Base-by-base conservation (phyloP, 2,797 vertebrate genomes). In the Acrossocheilus fasciatus region DNA sequence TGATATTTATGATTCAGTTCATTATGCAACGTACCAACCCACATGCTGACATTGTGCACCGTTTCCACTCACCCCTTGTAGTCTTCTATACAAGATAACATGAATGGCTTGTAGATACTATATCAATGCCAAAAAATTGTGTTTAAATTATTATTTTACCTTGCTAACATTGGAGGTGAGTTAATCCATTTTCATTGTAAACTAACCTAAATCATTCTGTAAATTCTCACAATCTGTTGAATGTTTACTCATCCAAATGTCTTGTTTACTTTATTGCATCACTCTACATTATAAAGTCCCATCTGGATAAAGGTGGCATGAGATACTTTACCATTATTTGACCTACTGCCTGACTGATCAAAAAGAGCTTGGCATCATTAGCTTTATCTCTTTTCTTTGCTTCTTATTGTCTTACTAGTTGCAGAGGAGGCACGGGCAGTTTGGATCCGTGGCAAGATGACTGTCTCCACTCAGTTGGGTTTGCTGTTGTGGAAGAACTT, bases 401-500 rank as follows among this genome's bases (percentile, higher is more conserved):
- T 69, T 81, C 7, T 62, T 82, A 41, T 70, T 72, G 45, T 64
- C 41, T 54, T 50, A 34, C 50, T 83, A 89, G 90, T 90, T 78
- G 15, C 87, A 87, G 93, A 92, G 91, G 91, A 73, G 89, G 82
- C 90, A 89, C 76, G 85, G 93, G 93, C 92, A 86, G 89, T 89
- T 92, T 88, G 91, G 91, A 89, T 88, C 90, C 91, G 94, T 93
- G 89, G 88, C 80, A 94, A 92, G 92, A 99, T 99, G 98, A 94
- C 96, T 75, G 95, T 96, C 92, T 97, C 96, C 96, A 96, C 98
- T 4, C 98, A 99, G 91, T 91, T 99, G 94, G 96, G 97, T 81
- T 93, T 99, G 93, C 95, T 99, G 91, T 96, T 99, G 1, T 99
- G 98, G 98, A 99, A 99, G 93, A 99, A 99, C 93, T 97, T 99